Base-by-base conservation (phyloP, 2,797 vertebrate species). In the Pangasius larnaudii region DNA sequence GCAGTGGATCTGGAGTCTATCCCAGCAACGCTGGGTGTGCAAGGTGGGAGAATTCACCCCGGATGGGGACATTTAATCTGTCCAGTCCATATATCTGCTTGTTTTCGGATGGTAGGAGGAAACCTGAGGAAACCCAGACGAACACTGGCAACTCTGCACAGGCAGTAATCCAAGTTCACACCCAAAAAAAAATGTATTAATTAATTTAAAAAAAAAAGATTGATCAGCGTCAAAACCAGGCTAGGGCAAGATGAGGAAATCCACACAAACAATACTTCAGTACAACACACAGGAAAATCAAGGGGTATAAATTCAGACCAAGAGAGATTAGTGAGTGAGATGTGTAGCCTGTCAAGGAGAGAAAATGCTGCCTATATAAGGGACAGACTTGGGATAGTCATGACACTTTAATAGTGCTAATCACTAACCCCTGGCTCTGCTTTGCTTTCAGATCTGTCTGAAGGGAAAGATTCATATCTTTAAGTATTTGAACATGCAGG, bases 391-490 rank as follows among this genome's bases (percentile, higher is more conserved):
- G 27, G 16, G 9, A 11, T 22, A 1, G 33, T 16, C 30, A 1
- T 61, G 33, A 39, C 56, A 42, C 22, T 0, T 42, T 42, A 51
- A 33, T n/a, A 0, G n/a, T 22, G 2, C 7, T 36, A 58, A 13
- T 9, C 51, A 27, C 33, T 89, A 36, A 85, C 56, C 5, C 39
- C 22, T 27, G 19, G 1, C 30, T 49, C 30, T 51, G 30, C 18
- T 87, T 46, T 71, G 18, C 42, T 93, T 94, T 94, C 95, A 99
- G 98, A 98, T 99, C 92, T 99, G 98, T 92, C 96, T 99, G 83
- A 99, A 99, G 93, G 98, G 98, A 90, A 99, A 98, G 96, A 97
- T 99, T 59, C 98, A 99, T 91, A 99, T 99, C 94, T 99, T 99
- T 93, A 99, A 99, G 94, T 99, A 98, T 94, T 96, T 99, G 93